Base-by-base conservation (phyloP, 1,140 invertebrate genomes). In the Chrysoperla carnea region DNA sequence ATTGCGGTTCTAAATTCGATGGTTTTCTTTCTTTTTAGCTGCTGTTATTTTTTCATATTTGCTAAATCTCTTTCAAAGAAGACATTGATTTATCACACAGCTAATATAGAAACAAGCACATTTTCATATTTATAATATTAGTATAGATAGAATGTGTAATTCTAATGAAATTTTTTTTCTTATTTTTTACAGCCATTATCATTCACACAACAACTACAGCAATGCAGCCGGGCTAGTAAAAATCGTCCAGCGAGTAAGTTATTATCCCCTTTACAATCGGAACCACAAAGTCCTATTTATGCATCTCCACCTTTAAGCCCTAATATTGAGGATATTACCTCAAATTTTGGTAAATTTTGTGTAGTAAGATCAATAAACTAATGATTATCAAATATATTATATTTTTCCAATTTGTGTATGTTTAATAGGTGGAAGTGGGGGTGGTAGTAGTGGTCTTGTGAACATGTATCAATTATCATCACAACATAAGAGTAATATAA, bases 191-290 rank as follows among this genome's bases (percentile, higher is more conserved):
- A 70, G 62, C 68, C 69, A 7, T 62, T 76, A 47, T 70, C 79
- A 8, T 84, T 84, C 52, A 84, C 81, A 4, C 81, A 84, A 57
- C 81, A 85, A 60, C 57, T 86, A 9, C 81, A 86, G 44, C 72
- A 75, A 48, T 74, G 72, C 52, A 66, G 68, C 29, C 61, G 66
- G 41, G 71, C 67, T 36, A 67, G 64, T 3, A 73, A 73, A 45
- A 73, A 65, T 37, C 62, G 73, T 36, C 71, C 73, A 0, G 53
- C 72, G 17, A 71, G 67, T 46, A 71, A 72, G 59, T 55, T 80
- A 23, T 58, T 82, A n/a, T 73, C 70, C 37, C 80, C 79, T 8
- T 66, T 83, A 17, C 74, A 82, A 46, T 79, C 76, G 52, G 81
- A 83, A 51, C 78, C 80, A 1, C 76, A 80, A 50, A 81, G 76